phyloP scores from a whole-genome alignment of 1,140 invertebrate species.

The Condylostylus longicornis region DNA sequence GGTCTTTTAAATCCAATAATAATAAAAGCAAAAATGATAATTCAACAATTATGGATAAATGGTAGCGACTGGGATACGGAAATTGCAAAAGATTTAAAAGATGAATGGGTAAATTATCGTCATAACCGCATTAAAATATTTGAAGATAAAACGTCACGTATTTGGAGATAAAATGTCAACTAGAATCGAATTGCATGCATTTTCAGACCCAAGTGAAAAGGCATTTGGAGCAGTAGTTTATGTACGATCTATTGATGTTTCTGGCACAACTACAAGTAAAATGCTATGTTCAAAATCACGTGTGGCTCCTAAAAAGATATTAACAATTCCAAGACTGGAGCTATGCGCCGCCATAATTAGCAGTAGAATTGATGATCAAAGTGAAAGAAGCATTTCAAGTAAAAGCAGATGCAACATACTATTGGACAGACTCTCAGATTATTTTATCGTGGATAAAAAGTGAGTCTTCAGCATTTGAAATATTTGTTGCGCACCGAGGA shows the following conservation, averaged over 20 bases:
- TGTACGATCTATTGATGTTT: slow-evolving; percentile 5
- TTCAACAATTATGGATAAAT: slow-evolving; percentile 25
- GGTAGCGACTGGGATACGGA: slow-evolving; percentile 22
- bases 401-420: too few relatives aligned
- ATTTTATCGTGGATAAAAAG: slow-evolving; percentile 4
- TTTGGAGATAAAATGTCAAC: neutral
- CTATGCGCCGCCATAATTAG: slow-evolving; percentile 28
- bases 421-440: slow-evolving; percentile 6
- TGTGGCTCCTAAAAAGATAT: slow-evolving; percentile 25
- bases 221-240: slow-evolving; percentile 23
- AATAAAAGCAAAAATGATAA: slow-evolving; percentile 26
- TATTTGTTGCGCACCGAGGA: slow-evolving; percentile 18
- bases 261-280: slow-evolving; percentile 4
- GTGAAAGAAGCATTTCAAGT: too few relatives aligned
- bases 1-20: slow-evolving; percentile 24
- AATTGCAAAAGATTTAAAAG: slow-evolving; percentile 7
- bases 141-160: slow-evolving; percentile 3
- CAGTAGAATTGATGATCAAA: slow-evolving; percentile 16
- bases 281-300: slow-evolving; percentile 25
- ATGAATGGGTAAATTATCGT: slow-evolving; percentile 12
- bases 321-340: slow-evolving; percentile 32
- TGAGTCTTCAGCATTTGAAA: slow-evolving; percentile 7
- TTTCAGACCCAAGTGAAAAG: slow-evolving; percentile 18
- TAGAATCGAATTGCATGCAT: slow-evolving; percentile 20
- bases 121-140: slow-evolving; percentile 7